Evolutionary conservation across 2,888 invertebrate genomes (phyloP).

Genomic region (Trichacis sp.): DNA sequence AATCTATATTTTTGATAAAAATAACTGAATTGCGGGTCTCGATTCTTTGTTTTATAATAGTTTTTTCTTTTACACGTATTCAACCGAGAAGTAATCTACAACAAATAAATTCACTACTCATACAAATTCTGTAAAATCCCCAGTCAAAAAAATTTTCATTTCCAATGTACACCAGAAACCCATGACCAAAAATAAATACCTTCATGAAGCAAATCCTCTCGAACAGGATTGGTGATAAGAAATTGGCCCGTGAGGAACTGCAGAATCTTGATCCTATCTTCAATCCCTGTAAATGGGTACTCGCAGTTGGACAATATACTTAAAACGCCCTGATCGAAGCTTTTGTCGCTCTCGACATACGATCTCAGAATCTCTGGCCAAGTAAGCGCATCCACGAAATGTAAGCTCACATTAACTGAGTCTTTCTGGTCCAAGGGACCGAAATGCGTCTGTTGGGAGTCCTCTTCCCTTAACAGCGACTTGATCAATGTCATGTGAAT

Average conservation of each 20-base stretch:
- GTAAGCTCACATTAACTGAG: slow-evolving; percentile 93
- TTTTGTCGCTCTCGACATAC: slow-evolving; percentile 91
- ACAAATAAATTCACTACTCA: too few relatives aligned
- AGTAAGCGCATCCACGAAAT: slow-evolving; percentile 93
- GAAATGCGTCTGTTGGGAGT: slow-evolving; percentile 94
- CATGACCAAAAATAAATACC: slow-evolving; percentile 72
- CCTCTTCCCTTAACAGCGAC: slow-evolving; percentile 91
- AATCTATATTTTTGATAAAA: too few relatives aligned
- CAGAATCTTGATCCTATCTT: slow-evolving; percentile 83
- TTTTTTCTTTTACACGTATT: too few relatives aligned
- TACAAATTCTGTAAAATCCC: too few relatives aligned
- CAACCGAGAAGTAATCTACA: too few relatives aligned
- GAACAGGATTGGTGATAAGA: slow-evolving; percentile 90
- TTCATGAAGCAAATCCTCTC: slow-evolving; percentile 94
- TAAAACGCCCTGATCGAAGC: slow-evolving; percentile 80
- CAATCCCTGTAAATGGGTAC: slow-evolving; percentile 89
- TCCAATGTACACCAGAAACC: neutral
- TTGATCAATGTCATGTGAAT: slow-evolving; percentile 94
- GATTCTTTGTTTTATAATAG: too few relatives aligned
- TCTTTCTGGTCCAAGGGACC: slow-evolving; percentile 98
- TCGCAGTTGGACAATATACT: slow-evolving; percentile 80
- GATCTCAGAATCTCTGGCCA: slow-evolving; percentile 94
- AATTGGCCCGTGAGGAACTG: slow-evolving; percentile 96
- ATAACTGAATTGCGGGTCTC: too few relatives aligned
- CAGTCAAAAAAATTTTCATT: neutral